Evolutionary conservation across 2,113 vertebrate genomes (phyloP).

Genomic region (Columbina picui): DNA sequence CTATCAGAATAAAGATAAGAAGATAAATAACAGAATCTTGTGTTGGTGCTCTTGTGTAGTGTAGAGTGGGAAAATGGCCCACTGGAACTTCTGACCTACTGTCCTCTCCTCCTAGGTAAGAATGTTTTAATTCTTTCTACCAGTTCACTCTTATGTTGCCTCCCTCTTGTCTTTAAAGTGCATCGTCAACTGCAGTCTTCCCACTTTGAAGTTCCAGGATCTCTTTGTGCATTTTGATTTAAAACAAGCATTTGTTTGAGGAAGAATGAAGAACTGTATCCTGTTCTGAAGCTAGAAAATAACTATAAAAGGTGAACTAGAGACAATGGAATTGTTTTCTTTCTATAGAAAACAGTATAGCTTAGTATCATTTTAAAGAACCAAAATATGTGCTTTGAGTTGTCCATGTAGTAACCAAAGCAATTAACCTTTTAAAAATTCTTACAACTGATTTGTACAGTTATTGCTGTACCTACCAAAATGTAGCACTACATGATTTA

Average conservation of each 20-base stretch:
- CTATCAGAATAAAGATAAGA: background rate
- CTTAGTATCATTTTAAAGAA: background rate
- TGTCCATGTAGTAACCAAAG: background rate
- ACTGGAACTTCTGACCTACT: background rate
- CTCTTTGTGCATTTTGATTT: background rate
- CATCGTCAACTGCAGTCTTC: background rate
- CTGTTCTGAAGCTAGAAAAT: background rate
- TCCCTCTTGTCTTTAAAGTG: background rate
- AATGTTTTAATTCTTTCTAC: background rate
- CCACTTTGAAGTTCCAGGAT: background rate
- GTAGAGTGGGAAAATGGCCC: background rate
- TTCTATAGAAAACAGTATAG: background rate
- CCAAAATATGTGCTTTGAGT: background rate
- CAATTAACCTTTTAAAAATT: background rate
- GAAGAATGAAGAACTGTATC: background rate
- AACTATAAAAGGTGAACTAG: background rate
- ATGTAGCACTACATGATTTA: background rate
- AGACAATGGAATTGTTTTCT: background rate
- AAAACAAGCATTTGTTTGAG: background rate
- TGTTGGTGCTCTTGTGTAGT: background rate
- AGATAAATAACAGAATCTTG: background rate
- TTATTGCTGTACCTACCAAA: background rate
- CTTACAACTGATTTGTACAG: background rate
- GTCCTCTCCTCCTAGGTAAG: background rate
- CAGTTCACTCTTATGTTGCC: background rate